Conservation (phyloP, 2,888 invertebrate genomes). For the Vannuccia rotundouncinata region DNA sequence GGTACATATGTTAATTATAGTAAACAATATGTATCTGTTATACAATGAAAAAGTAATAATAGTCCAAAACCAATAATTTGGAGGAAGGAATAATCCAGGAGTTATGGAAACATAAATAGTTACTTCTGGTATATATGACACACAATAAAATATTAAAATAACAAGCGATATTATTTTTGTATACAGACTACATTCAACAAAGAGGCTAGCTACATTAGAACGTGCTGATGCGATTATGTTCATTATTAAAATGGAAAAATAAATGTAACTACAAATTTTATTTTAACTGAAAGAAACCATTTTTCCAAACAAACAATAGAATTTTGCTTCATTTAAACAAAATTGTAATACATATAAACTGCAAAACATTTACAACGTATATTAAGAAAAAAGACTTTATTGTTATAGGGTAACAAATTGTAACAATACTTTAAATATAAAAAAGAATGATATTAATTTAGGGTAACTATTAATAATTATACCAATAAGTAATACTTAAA, state of each 20-base stretch:
- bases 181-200: constrained; percentile 35
- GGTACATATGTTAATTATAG: constrained; percentile 25
- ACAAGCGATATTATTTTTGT: constrained; percentile 25
- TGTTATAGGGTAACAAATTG: too few species aligned
- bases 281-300: too few species aligned
- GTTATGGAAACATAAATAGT: constrained; percentile 28
- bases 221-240: background rate
- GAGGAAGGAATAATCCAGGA: constrained; percentile 35
- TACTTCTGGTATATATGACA: constrained; percentile 14
- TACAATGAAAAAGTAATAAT: constrained; percentile 33
- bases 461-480: too few species aligned
- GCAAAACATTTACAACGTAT: too few species aligned
- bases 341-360: too few species aligned
- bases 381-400: too few species aligned
- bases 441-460: too few species aligned
- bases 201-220: constrained; percentile 6
- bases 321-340: too few species aligned
- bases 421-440: too few species aligned
- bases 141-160: constrained; percentile 28
- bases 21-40: constrained; percentile 16
- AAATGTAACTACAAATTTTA: too few species aligned
- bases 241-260: background rate
- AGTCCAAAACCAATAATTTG: constrained; percentile 35
- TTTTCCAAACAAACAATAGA: too few species aligned
- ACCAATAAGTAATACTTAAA: too few species aligned